Base-by-base conservation (phyloP, 2,797 vertebrate species). In the Pipistrellus nathusii region DNA sequence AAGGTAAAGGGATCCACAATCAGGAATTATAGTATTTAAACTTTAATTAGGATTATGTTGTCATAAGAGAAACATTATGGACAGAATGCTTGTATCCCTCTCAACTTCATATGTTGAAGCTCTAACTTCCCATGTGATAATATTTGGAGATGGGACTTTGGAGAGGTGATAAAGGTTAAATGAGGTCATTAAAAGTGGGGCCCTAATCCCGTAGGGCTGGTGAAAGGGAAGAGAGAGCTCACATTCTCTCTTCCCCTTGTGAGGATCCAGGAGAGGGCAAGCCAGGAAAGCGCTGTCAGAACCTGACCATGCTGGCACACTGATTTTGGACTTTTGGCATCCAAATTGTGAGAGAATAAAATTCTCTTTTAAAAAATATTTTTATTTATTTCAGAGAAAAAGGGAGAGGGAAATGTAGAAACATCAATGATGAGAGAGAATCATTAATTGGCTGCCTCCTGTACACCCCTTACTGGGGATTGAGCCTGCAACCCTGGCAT, bases 31-130 rank as follows among this genome's bases (percentile, higher is more conserved):
- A 93, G 55, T 85, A 71, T 77, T 69, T 83, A 62, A 41, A 85
- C 20, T 84, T 57, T 71, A 93, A 93, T 95, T 48, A 85, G 75
- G 51, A 93, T 48, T 23, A 90, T 48, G 44, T 91, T 35, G n/a
- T 85, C 87, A 81, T 51, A 69, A 69, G 44, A 77, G 85, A 82
- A 53, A 86, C 44, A 18, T 92, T 95, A 87, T 48, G 32, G 20
- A 94, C 9, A 38, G 15, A 85, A 85, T 53, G 30, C 32, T 44
- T 82, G 35, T 35, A 35, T 82, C 20, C 23, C 7, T 44, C 38
- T 27, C 46, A 55, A 85, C 85, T 71, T 81, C 27, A 6, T 25
- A 80, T 57, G 21, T 13, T 44, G 66, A 94, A 90, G 18, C 57
- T 32, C 51, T 84, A 76, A 80, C 11, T 15, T 32, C 27, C 13